A percentile compares a stretch with the other conserved stretches of the same genome.
Conservation (phyloP, 1,140 invertebrate genomes). For the Dufourea novaeangliae region DNA sequence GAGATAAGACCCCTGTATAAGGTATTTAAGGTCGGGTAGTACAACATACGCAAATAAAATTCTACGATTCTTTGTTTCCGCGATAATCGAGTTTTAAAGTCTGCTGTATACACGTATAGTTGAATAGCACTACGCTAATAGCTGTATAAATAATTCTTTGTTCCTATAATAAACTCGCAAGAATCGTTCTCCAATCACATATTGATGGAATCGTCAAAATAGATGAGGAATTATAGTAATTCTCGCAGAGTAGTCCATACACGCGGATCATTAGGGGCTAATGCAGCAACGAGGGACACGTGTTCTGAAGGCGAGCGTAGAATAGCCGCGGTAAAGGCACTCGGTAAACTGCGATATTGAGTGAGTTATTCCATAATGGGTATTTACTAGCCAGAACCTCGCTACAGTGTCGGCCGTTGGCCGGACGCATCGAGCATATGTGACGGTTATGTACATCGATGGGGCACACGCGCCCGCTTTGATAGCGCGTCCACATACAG, state of each 20-base stretch:
- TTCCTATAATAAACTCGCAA: too few relatives aligned
- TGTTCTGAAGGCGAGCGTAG: constrained; percentile 13
- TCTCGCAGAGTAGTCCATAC: constrained; percentile 19
- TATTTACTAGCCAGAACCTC: constrained; percentile 51
- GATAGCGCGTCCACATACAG: neutral
- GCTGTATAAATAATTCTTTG: too few relatives aligned
- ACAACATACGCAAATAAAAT: too few relatives aligned
- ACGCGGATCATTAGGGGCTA: constrained; percentile 52
- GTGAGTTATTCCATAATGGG: constrained; percentile 57
- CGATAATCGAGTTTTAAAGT: too few relatives aligned
- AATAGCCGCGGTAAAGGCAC: constrained; percentile 32
- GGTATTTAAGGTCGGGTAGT: too few relatives aligned
- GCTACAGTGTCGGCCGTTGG: neutral
- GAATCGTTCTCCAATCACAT: neutral
- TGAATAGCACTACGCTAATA: too few relatives aligned
- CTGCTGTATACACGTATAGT: too few relatives aligned
- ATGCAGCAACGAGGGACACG: constrained; percentile 38
- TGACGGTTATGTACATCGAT: constrained; percentile 34
- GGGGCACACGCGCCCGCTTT: neutral
- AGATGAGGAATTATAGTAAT: constrained; percentile 12
- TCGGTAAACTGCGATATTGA: constrained; percentile 59
- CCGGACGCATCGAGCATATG: neutral
- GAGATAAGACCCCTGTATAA: too few relatives aligned
- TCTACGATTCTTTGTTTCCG: too few relatives aligned
- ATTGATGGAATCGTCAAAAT: neutral